Base-by-base conservation (phyloP, 2,113 vertebrate species). In the Thalassarche chlororhynchos region DNA sequence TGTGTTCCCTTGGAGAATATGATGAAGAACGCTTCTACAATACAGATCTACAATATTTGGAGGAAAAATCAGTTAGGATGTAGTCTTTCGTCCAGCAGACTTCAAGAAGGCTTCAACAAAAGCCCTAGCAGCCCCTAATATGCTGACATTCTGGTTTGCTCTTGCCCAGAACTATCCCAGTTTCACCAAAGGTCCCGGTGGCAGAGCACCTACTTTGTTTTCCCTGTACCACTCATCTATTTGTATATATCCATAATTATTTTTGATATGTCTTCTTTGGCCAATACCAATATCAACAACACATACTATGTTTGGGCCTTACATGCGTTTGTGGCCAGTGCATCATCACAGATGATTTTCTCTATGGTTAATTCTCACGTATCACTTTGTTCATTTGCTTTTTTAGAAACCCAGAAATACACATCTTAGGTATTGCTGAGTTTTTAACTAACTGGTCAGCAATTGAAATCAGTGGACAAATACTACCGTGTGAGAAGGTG, bases 241-340 rank as follows among this genome's bases (percentile, higher is more conserved):
- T 87, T 72, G 1, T 49, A 44, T 42, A 40, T 10, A 62, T 46
- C 7, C 10, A 4, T 34, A 3, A 40, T 60, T 57, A 17, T 16
- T 79, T 90, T 61, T 78, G 1, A 17, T 52, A 42, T 18, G 32
- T 89, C 10, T 47, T 69, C 6, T 13, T 79, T 68, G 31, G 6
- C 9, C 71, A 78, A 49, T 31, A 54, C 10, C 12, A 24, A 1
- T 47, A 78, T 40, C 29, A 74, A 52, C 10, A 65, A 10, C 5
- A 36, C 0, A 0, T 16, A 18, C 4, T 18, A 3, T 40, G 24
- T 58, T 83, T 66, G 25, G 47, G 13, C 2, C 5, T 5, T 11
- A 9, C 11, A 12, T 18, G 5, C 1, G 13, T 54, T 72, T 32
- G 21, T 57, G 34, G 26, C 4, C 51, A n/a, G 34, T 58, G 47